phyloP scores from a whole-genome alignment of 2,797 vertebrate species.

The Catharus ustulatus region DNA sequence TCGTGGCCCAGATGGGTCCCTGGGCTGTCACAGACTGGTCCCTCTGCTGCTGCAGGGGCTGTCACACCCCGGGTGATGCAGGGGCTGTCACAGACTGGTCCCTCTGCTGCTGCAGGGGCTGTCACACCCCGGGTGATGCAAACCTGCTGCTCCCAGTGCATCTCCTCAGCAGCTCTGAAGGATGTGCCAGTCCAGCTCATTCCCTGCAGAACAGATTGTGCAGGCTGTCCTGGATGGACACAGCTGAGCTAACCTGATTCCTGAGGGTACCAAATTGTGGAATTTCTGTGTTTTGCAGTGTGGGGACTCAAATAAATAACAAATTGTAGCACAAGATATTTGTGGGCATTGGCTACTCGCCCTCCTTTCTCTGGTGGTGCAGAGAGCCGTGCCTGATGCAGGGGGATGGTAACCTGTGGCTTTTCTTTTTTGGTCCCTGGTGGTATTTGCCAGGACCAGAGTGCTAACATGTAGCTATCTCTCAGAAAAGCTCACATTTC shows the following conservation, averaged over 20 bases:
- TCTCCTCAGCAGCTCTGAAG: background rate
- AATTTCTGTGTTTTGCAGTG: background rate
- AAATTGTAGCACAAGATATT: background rate
- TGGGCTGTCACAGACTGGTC: background rate
- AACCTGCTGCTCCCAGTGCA: rapidly evolving
- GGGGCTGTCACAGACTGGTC: too few species aligned
- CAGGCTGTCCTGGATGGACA: background rate
- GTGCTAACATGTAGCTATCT: too few species aligned
- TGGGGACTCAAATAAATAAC: background rate
- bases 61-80: background rate
- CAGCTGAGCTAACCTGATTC: background rate
- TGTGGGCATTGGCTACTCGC: background rate
- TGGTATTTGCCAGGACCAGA: too few species aligned
- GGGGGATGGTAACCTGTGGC: background rate
- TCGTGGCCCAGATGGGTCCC: background rate
- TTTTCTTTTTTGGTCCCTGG: too few species aligned
- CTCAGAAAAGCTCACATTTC: too few species aligned
- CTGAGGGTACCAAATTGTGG: background rate
- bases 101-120: background rate
- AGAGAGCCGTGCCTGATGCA: background rate
- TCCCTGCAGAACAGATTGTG: background rate
- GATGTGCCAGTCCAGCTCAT: background rate
- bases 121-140: background rate
- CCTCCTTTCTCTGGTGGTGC: background rate
- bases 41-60: background rate